These are phyloP conservation scores for Chlamydotis undulata DNA, from an alignment of 2,113 vertebrate genomes.

Conservation along the genomic window DNA sequence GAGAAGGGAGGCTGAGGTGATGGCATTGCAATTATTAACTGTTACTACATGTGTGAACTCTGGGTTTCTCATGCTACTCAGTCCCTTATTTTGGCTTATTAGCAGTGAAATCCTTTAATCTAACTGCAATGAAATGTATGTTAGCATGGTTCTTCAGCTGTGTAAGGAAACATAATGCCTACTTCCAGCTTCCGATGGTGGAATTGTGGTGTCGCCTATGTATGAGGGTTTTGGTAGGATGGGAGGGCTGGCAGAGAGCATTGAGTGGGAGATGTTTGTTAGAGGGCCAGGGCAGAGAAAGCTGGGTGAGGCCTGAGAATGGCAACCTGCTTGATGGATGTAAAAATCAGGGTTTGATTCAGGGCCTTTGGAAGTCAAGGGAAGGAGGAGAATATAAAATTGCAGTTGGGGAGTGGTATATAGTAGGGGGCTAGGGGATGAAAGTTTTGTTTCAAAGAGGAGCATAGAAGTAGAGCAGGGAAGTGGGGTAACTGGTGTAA, in stretches of 20 bases:
- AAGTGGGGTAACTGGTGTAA: rapidly evolving
- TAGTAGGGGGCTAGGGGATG: background rate
- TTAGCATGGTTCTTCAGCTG: background rate
- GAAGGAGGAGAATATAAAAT: background rate
- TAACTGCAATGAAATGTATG: no score
- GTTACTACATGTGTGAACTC: background rate
- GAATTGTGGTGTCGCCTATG: background rate
- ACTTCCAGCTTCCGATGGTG: background rate
- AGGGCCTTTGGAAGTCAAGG: background rate
- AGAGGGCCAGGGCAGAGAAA: background rate
- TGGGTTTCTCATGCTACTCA: background rate
- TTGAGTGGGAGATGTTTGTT: background rate
- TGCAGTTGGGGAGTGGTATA: background rate
- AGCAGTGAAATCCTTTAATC: background rate
- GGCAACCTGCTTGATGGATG: rapidly evolving
- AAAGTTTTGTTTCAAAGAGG: background rate
- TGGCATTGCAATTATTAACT: background rate
- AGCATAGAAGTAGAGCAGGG: background rate
- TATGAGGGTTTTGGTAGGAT: background rate
- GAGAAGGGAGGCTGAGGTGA: background rate
- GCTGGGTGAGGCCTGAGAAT: background rate
- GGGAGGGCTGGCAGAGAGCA: background rate
- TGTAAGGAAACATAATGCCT: background rate
- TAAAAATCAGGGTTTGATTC: background rate
- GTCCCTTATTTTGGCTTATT: background rate